Evolutionary conservation across 2,797 vertebrate genomes (phyloP), one percentile per base, ranked within the genome.

Genomic region (Enteromius paludinosus): DNA sequence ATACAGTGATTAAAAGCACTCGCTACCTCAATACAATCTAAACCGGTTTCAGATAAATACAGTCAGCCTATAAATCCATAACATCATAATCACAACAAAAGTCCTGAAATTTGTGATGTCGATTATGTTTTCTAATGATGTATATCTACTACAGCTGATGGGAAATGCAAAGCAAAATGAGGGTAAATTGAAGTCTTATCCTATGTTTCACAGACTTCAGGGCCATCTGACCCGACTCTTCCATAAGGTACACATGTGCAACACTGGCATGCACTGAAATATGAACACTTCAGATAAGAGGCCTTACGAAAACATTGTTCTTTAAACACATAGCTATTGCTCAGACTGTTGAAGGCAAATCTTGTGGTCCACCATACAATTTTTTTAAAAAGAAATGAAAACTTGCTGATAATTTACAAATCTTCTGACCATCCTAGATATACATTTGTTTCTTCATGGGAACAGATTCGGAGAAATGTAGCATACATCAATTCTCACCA

Each of bases 1-100:
- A 87, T 89, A 86, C 78, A 70, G 83, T 83, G 59, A 84, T 87
- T 62, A 20, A 59, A 65, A 38, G 9, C 70, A 25, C 28, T 70
- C 33, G 52, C 49, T 25, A 47, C 17, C 25, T 54, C 25, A 43
- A 79, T 52, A 35, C 12, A 66, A 64, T 75, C 28, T 33, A 59
- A 73, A 64, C 41, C 17, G 1, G 41, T 68, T 47, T 71, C 23
- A 43, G 35, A 41, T 18, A 82, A 81, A 64, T 25, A 52, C 25
- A 33, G 1, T 30, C 1, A 5, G 52, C 78, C 11, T 69, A 35
- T 20, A 59, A 54, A 25, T 78, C 52, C 41, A 65, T n/a, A 20
- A 18, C 9, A 65, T 76, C 18, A 54, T 56, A 75, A 64, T 61
- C 52, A 41, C 52, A 30, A 69, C 38, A 3, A 61, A 75, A 84